Evolutionary conservation across 2,888 invertebrate species (phyloP).

Genomic region (Ypsolopha scabrella): DNA sequence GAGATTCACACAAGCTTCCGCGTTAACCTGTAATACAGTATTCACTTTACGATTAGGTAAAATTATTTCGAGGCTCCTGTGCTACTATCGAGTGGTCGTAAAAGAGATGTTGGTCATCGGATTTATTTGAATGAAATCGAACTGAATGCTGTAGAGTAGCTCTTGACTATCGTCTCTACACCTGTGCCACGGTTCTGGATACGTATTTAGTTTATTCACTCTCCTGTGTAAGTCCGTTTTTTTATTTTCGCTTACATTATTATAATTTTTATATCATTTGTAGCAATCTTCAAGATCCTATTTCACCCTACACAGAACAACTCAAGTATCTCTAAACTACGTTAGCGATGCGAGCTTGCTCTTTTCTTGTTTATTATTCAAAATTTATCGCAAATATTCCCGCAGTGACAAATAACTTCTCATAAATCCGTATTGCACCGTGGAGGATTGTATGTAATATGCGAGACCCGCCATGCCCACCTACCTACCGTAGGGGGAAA

Average conservation of each 20-base stretch:
- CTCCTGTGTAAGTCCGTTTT: too few species aligned
- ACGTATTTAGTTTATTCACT: too few species aligned
- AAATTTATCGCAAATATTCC: constrained; percentile 58
- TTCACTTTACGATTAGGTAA: too few species aligned
- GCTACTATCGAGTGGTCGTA: too few species aligned
- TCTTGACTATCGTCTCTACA: background rate
- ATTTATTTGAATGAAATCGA: background rate
- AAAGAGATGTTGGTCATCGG: background rate
- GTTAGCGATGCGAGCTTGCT: constrained; percentile 37
- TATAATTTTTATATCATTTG: background rate
- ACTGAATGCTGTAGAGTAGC: background rate
- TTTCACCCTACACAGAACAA: background rate
- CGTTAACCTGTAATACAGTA: too few species aligned
- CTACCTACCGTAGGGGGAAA: background rate
- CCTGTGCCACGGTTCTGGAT: too few species aligned
- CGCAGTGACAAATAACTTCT: constrained; percentile 58
- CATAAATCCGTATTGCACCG: constrained; percentile 59
- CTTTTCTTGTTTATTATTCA: constrained; percentile 59
- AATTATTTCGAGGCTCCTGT: too few species aligned
- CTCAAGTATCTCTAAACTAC: constrained; percentile 10
- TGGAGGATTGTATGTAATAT: constrained; percentile 37
- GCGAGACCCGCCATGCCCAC: background rate
- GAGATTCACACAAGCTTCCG: too few species aligned
- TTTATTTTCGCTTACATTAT: too few species aligned
- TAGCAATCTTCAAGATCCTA: background rate